A percentile compares a stretch with the other conserved stretches of the same genome.
phyloP scores from a whole-genome alignment of 2,797 vertebrate species.

The Myoxocephalus aenaeus region DNA sequence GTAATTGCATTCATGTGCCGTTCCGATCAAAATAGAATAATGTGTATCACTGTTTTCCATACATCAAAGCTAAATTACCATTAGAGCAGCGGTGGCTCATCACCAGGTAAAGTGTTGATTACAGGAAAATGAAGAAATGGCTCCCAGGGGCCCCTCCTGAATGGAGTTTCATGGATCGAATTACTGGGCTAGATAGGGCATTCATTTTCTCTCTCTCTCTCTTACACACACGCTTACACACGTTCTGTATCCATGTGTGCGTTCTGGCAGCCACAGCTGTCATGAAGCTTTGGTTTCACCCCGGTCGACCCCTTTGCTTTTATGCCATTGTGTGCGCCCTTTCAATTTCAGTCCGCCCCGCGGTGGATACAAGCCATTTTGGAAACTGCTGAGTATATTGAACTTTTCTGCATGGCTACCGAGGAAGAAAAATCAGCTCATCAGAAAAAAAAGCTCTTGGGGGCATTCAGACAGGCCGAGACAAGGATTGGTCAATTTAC shows the following conservation, averaged over 20 bases:
- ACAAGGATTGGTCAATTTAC: constrained; percentile 58
- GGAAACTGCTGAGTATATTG: constrained; percentile 70
- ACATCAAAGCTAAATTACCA: constrained; percentile 52
- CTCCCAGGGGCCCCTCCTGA: constrained; percentile 48
- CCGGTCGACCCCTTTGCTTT: constrained; percentile 40
- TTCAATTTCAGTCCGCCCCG: constrained; percentile 57
- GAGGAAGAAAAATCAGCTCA: constrained; percentile 53
- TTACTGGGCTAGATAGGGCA: constrained; percentile 37
- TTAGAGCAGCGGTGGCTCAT: constrained; percentile 38
- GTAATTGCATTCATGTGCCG: constrained; percentile 44
- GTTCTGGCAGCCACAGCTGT: constrained; percentile 48
- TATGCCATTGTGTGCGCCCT: constrained; percentile 54
- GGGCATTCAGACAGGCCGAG: constrained; percentile 36
- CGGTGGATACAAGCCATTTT: constrained; percentile 53
- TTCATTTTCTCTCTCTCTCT: constrained; percentile 30
- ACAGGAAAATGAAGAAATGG: constrained; percentile 55
- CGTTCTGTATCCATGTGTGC: constrained; percentile 6
- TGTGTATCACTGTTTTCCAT: constrained; percentile 31
- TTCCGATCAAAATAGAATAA: constrained; percentile 43
- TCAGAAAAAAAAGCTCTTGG: constrained; percentile 42
- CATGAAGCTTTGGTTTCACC: constrained; percentile 52
- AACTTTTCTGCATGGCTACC: constrained; percentile 61
- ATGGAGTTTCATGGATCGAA: constrained; percentile 48
- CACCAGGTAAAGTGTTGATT: constrained; percentile 67
- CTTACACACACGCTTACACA: neutral